Evolutionary conservation across 2,797 vertebrate genomes (phyloP), one percentile per base, ranked within the genome.

Genomic region (Alcedo atthis): DNA sequence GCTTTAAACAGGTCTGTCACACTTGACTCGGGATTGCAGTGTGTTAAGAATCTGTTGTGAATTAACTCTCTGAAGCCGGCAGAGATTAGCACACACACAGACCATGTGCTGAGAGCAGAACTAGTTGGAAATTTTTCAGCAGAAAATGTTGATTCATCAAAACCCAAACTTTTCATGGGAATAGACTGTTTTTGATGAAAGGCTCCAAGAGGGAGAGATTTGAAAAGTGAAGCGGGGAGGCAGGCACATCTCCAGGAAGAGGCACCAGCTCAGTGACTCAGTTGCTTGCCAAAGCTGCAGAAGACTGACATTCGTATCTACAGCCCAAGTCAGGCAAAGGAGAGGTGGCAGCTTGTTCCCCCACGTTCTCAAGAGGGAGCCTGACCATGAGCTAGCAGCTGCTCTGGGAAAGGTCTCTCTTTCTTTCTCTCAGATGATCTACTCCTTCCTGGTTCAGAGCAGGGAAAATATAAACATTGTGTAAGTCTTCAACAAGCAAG

Each of bases 111-210:
- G 33, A 3, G 16, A 88, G 66, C 46, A 8, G 42, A n/a, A 45
- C 69, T 5, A 57, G 26, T 19, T 81, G 79, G 79, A 77, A 6
- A 20, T 2, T 71, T 86, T 68, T 83, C 87, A 90, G 87, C 69
- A 85, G 62, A 94, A 93, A 95, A 78, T 0, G 66, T 75, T 21
- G 76, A 92, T 93, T 94, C 90, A 91, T 92, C 94, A 92, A 70
- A 95, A 83, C 69, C 73, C 81, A 51, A 75, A 73, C 66, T 87
- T 75, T 89, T 51, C 8, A 5, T 48, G 89, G 66, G 64, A 94
- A 90, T 2, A 54, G 42, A 67, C 75, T 4, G 21, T 64, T 80
- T 80, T 81, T 82, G 86, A 90, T 8, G 7, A 94, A 85, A 93
- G 45, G 80, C 35, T 71, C 70, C 40, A 33, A 51, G 45, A 46